Evolutionary conservation across 1,140 invertebrate genomes (phyloP).

Genomic region (Helicoverpa zea): DNA sequence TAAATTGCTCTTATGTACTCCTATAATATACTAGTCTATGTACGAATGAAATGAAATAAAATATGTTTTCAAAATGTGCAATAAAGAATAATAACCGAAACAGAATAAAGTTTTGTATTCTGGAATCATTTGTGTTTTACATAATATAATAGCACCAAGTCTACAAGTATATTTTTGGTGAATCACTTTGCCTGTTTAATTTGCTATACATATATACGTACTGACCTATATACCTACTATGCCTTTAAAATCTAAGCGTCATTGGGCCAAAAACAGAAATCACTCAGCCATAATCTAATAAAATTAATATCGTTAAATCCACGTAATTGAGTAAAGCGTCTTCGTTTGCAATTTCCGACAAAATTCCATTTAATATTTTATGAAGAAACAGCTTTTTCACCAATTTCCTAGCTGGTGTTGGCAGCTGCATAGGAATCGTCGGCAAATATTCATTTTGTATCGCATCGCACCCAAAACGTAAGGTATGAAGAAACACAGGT

Average conservation of each 20-base stretch:
- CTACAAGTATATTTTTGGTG: no score
- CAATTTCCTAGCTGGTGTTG: conserved; percentile 7
- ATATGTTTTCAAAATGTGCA: no score
- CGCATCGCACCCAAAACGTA: conserved; percentile 19
- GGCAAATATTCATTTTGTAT: conserved; percentile 61
- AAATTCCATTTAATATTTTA: conserved; percentile 4
- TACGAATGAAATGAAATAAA: no score
- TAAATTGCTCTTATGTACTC: no score
- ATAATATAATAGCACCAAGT: no score
- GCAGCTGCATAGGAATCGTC: conserved; percentile 55
- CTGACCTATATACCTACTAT: no score
- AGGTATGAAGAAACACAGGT: conserved; percentile 58
- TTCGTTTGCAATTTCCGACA: background rate
- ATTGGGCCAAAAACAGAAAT: background rate
- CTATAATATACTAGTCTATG: background rate
- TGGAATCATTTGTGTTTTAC: no score
- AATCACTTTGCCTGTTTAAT: no score
- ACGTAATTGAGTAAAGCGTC: background rate
- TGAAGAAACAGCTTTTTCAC: conserved; percentile 3
- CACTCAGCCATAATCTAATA: background rate
- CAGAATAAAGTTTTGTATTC: no score
- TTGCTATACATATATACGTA: no score
- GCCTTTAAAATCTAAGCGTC: no score
- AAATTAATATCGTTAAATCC: conserved; percentile 1
- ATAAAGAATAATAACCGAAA: no score